Conservation (phyloP, 2,113 vertebrate genomes). For the Scomber japonicus region DNA sequence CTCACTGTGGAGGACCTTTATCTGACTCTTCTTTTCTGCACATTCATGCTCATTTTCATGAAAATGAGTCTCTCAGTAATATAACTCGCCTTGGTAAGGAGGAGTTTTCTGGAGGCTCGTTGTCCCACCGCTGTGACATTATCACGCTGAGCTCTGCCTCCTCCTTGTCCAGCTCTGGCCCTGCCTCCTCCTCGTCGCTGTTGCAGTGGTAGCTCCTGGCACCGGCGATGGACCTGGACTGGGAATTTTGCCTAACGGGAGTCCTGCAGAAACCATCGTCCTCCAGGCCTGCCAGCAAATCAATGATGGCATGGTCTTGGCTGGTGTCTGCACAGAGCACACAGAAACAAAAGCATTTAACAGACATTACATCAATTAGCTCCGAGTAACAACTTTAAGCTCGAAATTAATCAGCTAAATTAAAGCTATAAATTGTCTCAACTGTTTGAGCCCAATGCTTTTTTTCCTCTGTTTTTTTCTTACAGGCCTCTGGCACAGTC, state of each 20-base stretch:
- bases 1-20: not conserved
- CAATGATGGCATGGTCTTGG: conserved; percentile 91
- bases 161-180: conserved; percentile 90
- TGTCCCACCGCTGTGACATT: conserved; percentile 98
- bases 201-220: conserved; percentile 88
- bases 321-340: conserved; percentile 83
- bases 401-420: not conserved
- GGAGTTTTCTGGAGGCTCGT: conserved; percentile 79
- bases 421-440: not conserved
- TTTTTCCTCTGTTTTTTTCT: not conserved
- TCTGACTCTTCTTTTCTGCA: not conserved
- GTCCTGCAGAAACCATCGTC: conserved; percentile 88
- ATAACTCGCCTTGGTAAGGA: conserved; percentile 82
- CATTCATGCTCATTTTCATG: not conserved
- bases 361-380: not conserved
- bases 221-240: conserved; percentile 82
- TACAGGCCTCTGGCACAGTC: not conserved
- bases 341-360: conserved; percentile 7
- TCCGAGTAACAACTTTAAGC: not conserved
- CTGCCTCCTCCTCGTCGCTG: conserved; percentile 97
- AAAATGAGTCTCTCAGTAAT: not conserved
- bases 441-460: not conserved
- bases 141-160: conserved; percentile 94
- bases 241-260: conserved; percentile 79
- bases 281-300: conserved; percentile 93